These are phyloP conservation scores for Sarcophaga subvicina DNA, from an alignment of 2,888 invertebrate genomes.

Conservation along the genomic window DNA sequence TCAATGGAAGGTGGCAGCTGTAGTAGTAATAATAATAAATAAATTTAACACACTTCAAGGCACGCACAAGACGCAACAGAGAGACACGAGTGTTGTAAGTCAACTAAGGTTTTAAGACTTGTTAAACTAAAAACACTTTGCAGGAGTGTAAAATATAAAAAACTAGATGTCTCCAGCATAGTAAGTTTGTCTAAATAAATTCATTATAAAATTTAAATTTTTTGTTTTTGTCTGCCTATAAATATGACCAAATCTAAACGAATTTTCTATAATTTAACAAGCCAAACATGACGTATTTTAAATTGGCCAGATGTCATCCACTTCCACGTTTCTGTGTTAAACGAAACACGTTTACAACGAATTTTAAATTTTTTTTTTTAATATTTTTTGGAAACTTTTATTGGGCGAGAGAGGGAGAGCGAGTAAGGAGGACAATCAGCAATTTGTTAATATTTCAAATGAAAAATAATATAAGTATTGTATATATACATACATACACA, in stretches of 20 bases:
- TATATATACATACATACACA: too few species aligned
- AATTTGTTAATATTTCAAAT: conserved; percentile 20
- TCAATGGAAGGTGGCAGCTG: conserved; percentile 12
- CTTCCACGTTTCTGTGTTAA: neutral
- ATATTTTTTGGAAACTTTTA: too few species aligned
- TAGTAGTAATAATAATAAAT: conserved; percentile 74
- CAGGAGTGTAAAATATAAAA: neutral
- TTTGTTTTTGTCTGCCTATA: conserved; percentile 16
- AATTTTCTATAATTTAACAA: conserved; percentile 39
- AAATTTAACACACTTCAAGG: conserved; percentile 74
- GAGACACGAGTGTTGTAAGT: conserved; percentile 35
- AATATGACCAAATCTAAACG: conserved; percentile 47
- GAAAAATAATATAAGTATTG: too few species aligned
- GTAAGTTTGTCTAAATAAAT: conserved; percentile 25
- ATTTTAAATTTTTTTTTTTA: too few species aligned
- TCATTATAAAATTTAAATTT: conserved; percentile 52
- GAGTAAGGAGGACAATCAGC: neutral
- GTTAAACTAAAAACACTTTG: conserved; percentile 29
- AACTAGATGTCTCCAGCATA: conserved; percentile 11
- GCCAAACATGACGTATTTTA: conserved; percentile 44
- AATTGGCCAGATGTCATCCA: conserved; percentile 47
- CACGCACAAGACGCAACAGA: conserved; percentile 21
- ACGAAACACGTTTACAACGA: too few species aligned
- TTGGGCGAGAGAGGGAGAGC: too few species aligned
- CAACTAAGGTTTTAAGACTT: conserved; percentile 42